Evolutionary conservation across 2,113 vertebrate species (phyloP), one percentile per base, ranked within the genome.

Genomic region (Spizaetus ornatus): DNA sequence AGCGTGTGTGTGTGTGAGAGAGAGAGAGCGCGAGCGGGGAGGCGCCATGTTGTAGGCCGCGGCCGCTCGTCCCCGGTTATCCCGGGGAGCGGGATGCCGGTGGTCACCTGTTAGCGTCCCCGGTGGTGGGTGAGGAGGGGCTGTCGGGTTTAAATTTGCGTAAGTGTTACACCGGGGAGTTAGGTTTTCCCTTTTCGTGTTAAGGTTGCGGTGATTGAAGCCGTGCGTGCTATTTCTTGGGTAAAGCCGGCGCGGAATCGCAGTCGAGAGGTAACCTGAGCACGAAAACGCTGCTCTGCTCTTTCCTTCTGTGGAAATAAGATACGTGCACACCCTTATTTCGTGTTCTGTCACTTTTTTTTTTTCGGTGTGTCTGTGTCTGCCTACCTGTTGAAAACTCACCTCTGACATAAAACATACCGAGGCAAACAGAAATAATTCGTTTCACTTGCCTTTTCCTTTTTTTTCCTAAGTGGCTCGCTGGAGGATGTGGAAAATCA

Each of bases 171-270:
- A 3, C 7, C 6, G 42, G 5, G 42, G 15, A 6, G 3, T 18
- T 38, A 25, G 34, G 10, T 26, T 40, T 45, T 55, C 3, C 5
- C 4, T 36, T n/a, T 25, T 5, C 2, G 0, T 11, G 1, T 26
- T 23, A 6, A 52, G 18, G 17, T 2, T 34, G 43, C 3, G 11
- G 21, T 13, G 34, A 6, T 22, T 3, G 63, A 22, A 63, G 20
- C 26, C 19, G 11, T 32, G 27, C 8, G 0, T 1, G 8, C 3
- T 36, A 0, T 52, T 55, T 59, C 19, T 43, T 61, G 34, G 17
- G 40, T 36, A 16, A 42, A 87, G 55, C 23, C 21, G 10, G 16
- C 0, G 10, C 21, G 22, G 26, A 70, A 21, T 21, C 3, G 0
- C 14, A 17, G 38, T 8, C 9, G 9, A 8, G 43, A 8, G 31